These are phyloP conservation scores for Lophochroa leadbeateri DNA, from an alignment of 2,113 vertebrate species.

Conservation along the genomic window DNA sequence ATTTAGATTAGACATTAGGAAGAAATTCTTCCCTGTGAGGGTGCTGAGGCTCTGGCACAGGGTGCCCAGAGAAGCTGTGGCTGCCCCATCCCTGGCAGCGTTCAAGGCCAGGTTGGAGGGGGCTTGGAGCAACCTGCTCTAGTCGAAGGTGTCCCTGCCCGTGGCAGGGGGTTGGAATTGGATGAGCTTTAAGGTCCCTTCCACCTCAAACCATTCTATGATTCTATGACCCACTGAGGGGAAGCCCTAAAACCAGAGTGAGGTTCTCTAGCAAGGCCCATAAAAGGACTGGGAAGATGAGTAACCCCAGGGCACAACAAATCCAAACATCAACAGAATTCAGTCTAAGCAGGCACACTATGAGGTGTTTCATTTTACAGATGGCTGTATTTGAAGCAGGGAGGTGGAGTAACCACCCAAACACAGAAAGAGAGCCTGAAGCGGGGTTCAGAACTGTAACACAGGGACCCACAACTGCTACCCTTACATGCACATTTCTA, in stretches of 20 bases:
- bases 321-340: not conserved
- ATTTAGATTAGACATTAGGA: no score
- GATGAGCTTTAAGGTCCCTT: not conserved
- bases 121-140: not conserved
- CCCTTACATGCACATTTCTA: not conserved
- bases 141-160: not conserved
- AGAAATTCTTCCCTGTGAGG: no score
- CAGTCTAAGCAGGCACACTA: not conserved
- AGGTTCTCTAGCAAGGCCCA: not conserved
- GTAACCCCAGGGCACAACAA: not conserved
- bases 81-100: not conserved
- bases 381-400: not conserved
- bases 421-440: not conserved
- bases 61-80: not conserved
- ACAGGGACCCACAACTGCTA: not conserved
- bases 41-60: not conserved
- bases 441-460: rapidly evolving
- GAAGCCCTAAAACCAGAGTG: not conserved
- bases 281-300: not conserved
- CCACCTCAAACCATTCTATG: not conserved
- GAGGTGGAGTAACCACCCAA: not conserved
- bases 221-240: not conserved
- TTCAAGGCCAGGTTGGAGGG: no score
- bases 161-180: not conserved
- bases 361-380: not conserved